A percentile compares a stretch with the other conserved stretches of the same genome.
Conservation (phyloP, 2,797 vertebrate genomes). For the Protonibea diacanthus region DNA sequence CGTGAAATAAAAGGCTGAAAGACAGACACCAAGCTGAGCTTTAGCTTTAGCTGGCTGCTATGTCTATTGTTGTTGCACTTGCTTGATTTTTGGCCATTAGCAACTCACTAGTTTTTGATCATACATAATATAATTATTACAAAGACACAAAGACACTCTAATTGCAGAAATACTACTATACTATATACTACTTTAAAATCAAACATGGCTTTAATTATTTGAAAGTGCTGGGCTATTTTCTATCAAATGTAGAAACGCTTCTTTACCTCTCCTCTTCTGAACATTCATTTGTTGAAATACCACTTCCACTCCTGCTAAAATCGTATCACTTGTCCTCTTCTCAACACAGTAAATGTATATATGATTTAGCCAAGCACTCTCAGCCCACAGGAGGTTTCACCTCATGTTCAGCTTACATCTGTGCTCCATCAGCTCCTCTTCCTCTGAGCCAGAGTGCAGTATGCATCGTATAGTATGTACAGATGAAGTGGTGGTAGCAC, state of each 20-base stretch:
- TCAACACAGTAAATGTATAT: conserved; percentile 5
- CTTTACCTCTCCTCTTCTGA: not conserved
- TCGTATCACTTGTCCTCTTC: not conserved
- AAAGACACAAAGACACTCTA: too few relatives aligned
- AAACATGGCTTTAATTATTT: too few relatives aligned
- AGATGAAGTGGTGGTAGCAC: conserved; percentile 45
- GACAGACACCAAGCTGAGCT: too few relatives aligned
- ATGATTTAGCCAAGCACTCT: conserved; percentile 32
- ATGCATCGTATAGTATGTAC: not conserved
- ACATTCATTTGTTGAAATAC: not conserved
- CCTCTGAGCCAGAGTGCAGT: conserved; percentile 33
- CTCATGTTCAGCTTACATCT: conserved; percentile 18
- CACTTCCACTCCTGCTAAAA: not conserved
- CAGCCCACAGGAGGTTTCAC: conserved; percentile 29
- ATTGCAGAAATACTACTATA: too few relatives aligned
- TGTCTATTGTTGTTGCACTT: too few relatives aligned
- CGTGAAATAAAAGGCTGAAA: too few relatives aligned
- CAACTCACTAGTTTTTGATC: too few relatives aligned
- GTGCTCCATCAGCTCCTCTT: conserved; percentile 33
- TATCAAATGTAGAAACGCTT: not conserved
- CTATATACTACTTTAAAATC: too few relatives aligned
- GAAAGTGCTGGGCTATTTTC: too few relatives aligned
- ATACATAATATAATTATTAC: too few relatives aligned
- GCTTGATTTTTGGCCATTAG: too few relatives aligned
- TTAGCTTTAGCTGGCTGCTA: too few relatives aligned